phyloP scores from a whole-genome alignment of 2,888 invertebrate genomes.

The Patella pellucida region DNA sequence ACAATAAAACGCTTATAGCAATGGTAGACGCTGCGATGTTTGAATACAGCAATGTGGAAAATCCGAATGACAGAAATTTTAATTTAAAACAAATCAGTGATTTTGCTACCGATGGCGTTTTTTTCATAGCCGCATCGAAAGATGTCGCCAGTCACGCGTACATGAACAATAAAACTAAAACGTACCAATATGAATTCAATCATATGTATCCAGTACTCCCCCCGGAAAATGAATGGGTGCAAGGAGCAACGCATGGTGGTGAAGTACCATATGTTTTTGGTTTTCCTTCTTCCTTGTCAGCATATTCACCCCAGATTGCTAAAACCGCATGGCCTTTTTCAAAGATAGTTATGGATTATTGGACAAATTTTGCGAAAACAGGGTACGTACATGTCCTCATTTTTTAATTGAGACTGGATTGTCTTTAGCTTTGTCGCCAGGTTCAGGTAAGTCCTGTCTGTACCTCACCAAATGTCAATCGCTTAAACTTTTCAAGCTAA shows the following conservation, averaged over 20 bases:
- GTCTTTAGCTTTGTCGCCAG: no score
- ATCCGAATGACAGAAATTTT: background rate
- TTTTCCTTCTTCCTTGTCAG: background rate
- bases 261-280: background rate
- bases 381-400: background rate
- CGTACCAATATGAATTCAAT: slow-evolving; percentile 6
- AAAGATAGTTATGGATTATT: background rate
- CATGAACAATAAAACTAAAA: background rate
- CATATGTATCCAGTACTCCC: background rate
- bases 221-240: background rate
- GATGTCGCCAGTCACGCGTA: background rate
- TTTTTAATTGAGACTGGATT: background rate
- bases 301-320: background rate
- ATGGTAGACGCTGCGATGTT: background rate
- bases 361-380: background rate
- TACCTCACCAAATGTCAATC: no score
- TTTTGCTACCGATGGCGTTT: background rate
- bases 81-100: background rate
- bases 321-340: background rate
- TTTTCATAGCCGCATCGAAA: background rate
- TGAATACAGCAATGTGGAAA: background rate
- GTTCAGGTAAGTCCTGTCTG: no score
- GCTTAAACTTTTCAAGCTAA: no score
- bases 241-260: background rate
- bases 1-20: background rate